Percentiles rank a stretch among this genome's conserved stretches.
Evolutionary conservation across 2,888 invertebrate species (phyloP).

Genomic region (Caenorhabditis uteleia): DNA sequence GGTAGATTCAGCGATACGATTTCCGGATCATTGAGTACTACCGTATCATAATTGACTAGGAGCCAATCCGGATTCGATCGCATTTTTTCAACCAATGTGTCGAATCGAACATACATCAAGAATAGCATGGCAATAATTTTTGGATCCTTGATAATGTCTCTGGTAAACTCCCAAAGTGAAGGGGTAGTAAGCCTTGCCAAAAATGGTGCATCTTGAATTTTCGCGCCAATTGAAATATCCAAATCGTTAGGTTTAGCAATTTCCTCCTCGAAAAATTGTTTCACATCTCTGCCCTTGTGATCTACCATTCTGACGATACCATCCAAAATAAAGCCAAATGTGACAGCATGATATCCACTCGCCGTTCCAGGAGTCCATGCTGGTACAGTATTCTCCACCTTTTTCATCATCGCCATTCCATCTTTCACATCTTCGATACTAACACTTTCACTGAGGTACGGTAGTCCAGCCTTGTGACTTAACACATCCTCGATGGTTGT

Average conservation of each 20-base stretch:
- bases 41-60: slow-evolving; percentile 49
- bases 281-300: slow-evolving; percentile 46
- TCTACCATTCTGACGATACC: slow-evolving; percentile 52
- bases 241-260: slow-evolving; percentile 53
- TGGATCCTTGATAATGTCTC: slow-evolving; percentile 57
- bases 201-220: slow-evolving; percentile 32
- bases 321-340: slow-evolving; percentile 68
- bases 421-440: slow-evolving; percentile 24
- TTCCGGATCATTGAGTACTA: slow-evolving; percentile 58
- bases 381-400: slow-evolving; percentile 69
- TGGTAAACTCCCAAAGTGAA: slow-evolving; percentile 49
- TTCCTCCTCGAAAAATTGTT: slow-evolving; percentile 67
- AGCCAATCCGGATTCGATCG: slow-evolving; percentile 57
- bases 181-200: slow-evolving; percentile 53
- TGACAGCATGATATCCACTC: slow-evolving; percentile 70
- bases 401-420: slow-evolving; percentile 19
- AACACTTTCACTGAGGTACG: slow-evolving; percentile 59
- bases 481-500: slow-evolving; percentile 71
- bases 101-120: slow-evolving; percentile 46
- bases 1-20: slow-evolving; percentile 53
- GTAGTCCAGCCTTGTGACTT: slow-evolving; percentile 70
- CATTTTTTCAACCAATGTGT: slow-evolving; percentile 49
- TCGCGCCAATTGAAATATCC: slow-evolving; percentile 55
- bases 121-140: slow-evolving; percentile 50
- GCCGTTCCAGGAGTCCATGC: slow-evolving; percentile 67